Base-by-base conservation (phyloP, 2,888 invertebrate genomes). In the Endomychus coccineus region DNA sequence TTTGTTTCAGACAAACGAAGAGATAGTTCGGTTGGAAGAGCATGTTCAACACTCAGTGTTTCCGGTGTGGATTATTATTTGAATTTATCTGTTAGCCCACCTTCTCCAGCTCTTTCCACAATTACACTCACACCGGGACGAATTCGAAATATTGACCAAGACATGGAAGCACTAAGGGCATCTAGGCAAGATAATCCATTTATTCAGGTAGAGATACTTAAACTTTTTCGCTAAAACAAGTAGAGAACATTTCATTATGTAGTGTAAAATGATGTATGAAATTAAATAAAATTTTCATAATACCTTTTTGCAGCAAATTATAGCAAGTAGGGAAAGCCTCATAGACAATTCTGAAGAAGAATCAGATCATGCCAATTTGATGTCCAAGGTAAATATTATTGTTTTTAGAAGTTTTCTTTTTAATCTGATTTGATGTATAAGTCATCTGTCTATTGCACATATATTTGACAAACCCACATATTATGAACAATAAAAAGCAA, bases 101-200 rank as follows among this genome's bases (percentile, higher is more conserved):
- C 74, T 15, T 74, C 73, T 27, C 74, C 75, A 27, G 71, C 75
- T 34, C 65, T 73, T 46, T 77, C 83, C 19, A 77, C 80, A 32
- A 70, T 82, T 42, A 73, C 82, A 24, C 62, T 82, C 47, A 82
- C 82, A 48, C 83, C 83, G 31, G 83, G 83, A 12, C 70, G 83
- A 46, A 79, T 80, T 43, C 71, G 83, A 49, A 83, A 84, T 64
- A 82, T 84, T 54, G 83, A 84, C 54, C 82, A 83, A 65, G 87
- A 87, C 58, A 86, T 87, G 84, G 84, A 86, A 61, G 82, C 84
- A 14, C 68, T 87, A 25, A 73, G 85, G 53, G 71, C 84, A 27
- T 86, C 86, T 5, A 71, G 87, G 42, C 85, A 86, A 64, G 87
- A 88, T 64, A 87, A 88, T 67, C 87, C 87, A 2, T 86, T 83